A percentile compares a stretch with the other conserved stretches of the same genome.
Conservation (phyloP, 2,888 invertebrate species). For the Masnerella sp. region DNA sequence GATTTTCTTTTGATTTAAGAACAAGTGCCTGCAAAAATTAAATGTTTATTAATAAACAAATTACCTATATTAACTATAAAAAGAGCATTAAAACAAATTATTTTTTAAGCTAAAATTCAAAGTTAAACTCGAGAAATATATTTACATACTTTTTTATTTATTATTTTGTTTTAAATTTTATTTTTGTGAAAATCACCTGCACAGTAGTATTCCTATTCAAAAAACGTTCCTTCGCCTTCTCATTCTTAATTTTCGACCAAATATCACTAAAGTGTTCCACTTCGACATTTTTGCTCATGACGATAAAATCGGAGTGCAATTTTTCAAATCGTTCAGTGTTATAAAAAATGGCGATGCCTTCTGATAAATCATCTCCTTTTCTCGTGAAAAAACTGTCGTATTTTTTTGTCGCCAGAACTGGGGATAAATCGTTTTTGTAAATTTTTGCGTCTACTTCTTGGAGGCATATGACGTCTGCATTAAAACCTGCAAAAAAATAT, state of each 20-base stretch:
- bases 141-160: background rate
- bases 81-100: background rate
- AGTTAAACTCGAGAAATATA: background rate
- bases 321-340: constrained; percentile 84
- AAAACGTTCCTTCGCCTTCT: constrained; percentile 80
- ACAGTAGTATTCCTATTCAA: constrained; percentile 83
- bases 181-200: too few relatives aligned
- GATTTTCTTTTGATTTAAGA: constrained; percentile 81
- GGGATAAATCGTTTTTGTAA: constrained; percentile 83
- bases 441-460: constrained; percentile 95
- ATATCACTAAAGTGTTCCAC: constrained; percentile 80
- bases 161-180: too few relatives aligned
- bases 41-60: background rate
- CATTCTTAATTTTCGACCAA: constrained; percentile 83
- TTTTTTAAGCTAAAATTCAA: background rate
- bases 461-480: constrained; percentile 92
- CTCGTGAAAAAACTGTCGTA: constrained; percentile 82
- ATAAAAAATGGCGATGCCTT: constrained; percentile 91
- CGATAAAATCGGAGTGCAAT: constrained; percentile 79
- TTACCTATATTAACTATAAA: background rate
- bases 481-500: too few relatives aligned
- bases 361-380: constrained; percentile 86
- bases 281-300: constrained; percentile 82
- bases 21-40: constrained; percentile 76
- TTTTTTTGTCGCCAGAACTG: constrained; percentile 80